Conservation (phyloP, 2,797 vertebrate genomes). For the Malacoraja senta region DNA sequence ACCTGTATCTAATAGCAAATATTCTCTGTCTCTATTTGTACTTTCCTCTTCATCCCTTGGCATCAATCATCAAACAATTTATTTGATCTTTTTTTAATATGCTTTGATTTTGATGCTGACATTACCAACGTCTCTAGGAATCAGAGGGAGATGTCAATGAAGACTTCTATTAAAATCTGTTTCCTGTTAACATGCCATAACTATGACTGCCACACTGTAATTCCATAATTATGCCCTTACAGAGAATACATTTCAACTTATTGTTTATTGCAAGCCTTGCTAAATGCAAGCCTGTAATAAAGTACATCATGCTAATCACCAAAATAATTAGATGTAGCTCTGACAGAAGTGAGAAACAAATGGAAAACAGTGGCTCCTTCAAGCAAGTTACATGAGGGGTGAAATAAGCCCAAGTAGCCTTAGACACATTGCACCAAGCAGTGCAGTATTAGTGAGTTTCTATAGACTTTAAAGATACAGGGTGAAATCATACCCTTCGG, state of each 20-base stretch:
- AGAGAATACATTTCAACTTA: neutral
- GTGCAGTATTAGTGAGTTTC: too few relatives aligned
- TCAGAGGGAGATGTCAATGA: neutral
- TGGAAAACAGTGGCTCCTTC: too few relatives aligned
- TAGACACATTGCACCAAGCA: neutral
- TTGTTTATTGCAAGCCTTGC: neutral
- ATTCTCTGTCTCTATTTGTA: neutral
- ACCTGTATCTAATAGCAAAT: neutral
- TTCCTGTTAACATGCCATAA: conserved; percentile 15
- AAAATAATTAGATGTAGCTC: neutral
- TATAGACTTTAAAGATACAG: too few relatives aligned
- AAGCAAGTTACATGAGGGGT: neutral
- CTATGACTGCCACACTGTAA: neutral
- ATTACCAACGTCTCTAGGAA: neutral
- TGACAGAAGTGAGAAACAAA: neutral
- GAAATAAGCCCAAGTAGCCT: neutral
- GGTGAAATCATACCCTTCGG: too few relatives aligned
- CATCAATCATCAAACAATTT: neutral
- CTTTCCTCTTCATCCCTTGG: neutral
- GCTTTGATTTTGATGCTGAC: neutral
- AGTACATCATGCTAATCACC: neutral
- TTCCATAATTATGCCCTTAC: conserved; percentile 9
- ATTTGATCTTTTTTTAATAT: neutral
- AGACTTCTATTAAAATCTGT: conserved; percentile 20
- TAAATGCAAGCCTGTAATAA: conserved; percentile 24